Conservation (phyloP, 1,140 invertebrate species). For the Carcinoscorpius rotundicauda region DNA sequence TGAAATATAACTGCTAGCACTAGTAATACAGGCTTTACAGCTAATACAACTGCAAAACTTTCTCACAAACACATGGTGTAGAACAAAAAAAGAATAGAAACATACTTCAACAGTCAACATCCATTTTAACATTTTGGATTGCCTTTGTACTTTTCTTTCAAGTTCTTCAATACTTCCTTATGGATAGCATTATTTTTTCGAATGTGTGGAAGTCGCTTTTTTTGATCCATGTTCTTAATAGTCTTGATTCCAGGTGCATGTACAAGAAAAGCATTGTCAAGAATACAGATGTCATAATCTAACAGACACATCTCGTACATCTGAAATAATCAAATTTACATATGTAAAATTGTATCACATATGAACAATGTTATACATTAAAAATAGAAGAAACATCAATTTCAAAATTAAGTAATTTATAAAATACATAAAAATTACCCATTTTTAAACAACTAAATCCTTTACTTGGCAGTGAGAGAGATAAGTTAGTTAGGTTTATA, state of each 20-base stretch:
- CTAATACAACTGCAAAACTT: background rate
- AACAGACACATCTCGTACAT: slow-evolving; percentile 67
- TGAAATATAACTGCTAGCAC: background rate
- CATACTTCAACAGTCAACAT: background rate
- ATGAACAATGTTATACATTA: background rate
- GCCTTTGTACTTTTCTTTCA: slow-evolving; percentile 27
- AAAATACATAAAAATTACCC: too few relatives aligned
- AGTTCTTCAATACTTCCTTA: slow-evolving; percentile 40
- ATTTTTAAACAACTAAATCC: too few relatives aligned
- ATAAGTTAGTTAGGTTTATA: too few relatives aligned
- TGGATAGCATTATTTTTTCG: slow-evolving; percentile 48
- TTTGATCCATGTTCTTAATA: slow-evolving; percentile 29
- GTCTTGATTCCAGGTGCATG: slow-evolving; percentile 57
- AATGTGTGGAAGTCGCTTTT: slow-evolving; percentile 40
- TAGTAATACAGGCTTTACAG: background rate
- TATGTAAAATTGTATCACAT: too few relatives aligned
- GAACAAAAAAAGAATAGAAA: too few relatives aligned
- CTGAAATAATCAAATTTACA: slow-evolving; percentile 33
- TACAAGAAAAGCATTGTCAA: slow-evolving; percentile 64
- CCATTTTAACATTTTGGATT: slow-evolving; percentile 15
- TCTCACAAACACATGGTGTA: background rate
- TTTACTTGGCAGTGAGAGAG: too few relatives aligned
- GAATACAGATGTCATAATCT: slow-evolving; percentile 56
- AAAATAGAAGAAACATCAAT: too few relatives aligned
- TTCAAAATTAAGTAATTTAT: background rate